phyloP scores from a whole-genome alignment of 2,797 vertebrate genomes.

The Sebastiscus albofasciatus region DNA sequence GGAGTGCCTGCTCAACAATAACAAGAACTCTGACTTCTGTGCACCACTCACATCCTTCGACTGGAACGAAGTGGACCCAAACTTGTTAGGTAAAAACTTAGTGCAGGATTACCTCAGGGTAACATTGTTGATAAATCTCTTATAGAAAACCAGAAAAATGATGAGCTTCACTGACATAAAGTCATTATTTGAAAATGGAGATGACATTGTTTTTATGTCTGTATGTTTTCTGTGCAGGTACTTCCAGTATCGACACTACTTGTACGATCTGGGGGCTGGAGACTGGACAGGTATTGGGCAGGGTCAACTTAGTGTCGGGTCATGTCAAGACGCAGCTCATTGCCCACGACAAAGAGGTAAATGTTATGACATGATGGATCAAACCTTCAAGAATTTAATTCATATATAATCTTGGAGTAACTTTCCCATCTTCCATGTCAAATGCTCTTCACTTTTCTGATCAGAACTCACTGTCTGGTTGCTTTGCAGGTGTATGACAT shows the following conservation, averaged over 20 bases:
- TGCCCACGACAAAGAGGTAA: conserved; percentile 94
- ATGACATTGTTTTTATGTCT: background rate
- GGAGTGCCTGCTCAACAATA: conserved; percentile 94
- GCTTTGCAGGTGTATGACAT: conserved; percentile 93
- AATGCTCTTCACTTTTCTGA: background rate
- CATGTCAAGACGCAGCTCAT: conserved; percentile 95
- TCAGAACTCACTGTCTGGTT: background rate
- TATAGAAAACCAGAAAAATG: background rate
- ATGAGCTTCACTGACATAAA: background rate
- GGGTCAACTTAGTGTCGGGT: conserved; percentile 93
- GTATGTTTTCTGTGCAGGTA: conserved; percentile 77
- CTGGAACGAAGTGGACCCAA: conserved; percentile 96
- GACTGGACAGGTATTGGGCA: conserved; percentile 92
- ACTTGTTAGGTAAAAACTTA: conserved; percentile 86
- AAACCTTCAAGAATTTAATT: background rate
- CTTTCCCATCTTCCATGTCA: background rate
- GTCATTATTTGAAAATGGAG: background rate
- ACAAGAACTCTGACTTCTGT: conserved; percentile 96
- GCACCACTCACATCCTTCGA: conserved; percentile 94
- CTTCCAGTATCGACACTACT: conserved; percentile 94
- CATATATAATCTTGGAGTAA: background rate
- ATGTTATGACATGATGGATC: background rate
- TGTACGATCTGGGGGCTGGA: conserved; percentile 96
- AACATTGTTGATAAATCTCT: background rate
- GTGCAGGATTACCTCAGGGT: background rate